Evolutionary conservation across 2,113 vertebrate species (phyloP).

Genomic region (Hoplias malabaricus): DNA sequence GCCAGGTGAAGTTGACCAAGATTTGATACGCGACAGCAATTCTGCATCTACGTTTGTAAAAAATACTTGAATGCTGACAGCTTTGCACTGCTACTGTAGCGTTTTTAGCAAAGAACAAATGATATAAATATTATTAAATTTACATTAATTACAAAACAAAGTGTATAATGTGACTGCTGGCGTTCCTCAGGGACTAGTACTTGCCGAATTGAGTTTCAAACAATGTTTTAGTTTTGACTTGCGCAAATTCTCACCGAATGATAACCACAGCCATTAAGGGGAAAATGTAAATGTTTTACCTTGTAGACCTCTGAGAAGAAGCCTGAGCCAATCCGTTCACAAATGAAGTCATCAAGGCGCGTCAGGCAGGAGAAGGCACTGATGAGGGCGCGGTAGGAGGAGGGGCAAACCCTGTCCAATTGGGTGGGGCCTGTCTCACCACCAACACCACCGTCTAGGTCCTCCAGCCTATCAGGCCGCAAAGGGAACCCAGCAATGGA

Average conservation of each 20-base stretch:
- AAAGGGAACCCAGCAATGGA: conserved; percentile 94
- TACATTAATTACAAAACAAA: neutral
- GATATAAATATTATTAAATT: neutral
- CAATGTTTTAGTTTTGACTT: too few species aligned
- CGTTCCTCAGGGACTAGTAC: conserved; percentile 3
- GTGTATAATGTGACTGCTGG: neutral
- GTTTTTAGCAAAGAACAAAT: neutral
- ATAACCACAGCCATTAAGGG: too few species aligned
- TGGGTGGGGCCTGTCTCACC: conserved; percentile 67
- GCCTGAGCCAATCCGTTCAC: conserved; percentile 95
- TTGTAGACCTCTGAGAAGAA: conserved; percentile 99
- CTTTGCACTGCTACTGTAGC: neutral
- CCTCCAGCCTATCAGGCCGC: conserved; percentile 83
- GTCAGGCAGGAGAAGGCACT: conserved; percentile 98
- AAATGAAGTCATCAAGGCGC: conserved; percentile 93
- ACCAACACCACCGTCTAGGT: conserved; percentile 81
- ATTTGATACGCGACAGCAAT: neutral
- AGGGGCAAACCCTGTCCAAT: conserved; percentile 84
- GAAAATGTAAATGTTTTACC: conserved; percentile 65
- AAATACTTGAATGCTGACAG: neutral
- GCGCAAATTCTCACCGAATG: too few species aligned
- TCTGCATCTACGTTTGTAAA: neutral
- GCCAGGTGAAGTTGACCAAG: too few species aligned
- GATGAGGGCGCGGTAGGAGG: conserved; percentile 92
- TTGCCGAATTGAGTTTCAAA: too few species aligned